These are phyloP conservation scores for Lamprologus tigripictilis DNA, from an alignment of 2,113 vertebrate species.

Conservation along the genomic window DNA sequence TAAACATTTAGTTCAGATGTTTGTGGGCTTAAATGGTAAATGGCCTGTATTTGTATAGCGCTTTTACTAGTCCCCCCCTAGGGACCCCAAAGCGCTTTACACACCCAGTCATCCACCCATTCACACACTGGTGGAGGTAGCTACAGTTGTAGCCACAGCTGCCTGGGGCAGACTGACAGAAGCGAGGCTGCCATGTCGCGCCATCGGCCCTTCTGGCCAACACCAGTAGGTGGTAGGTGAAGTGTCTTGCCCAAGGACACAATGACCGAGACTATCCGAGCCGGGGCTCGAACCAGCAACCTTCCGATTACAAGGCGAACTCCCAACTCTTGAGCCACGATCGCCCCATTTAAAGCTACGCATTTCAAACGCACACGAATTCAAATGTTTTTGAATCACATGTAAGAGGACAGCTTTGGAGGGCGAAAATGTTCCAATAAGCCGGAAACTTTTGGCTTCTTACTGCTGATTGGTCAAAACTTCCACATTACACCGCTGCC, in stretches of 20 bases:
- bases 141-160: no score
- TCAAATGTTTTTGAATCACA: not conserved
- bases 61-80: no score
- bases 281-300: accelerated
- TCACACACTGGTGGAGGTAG: no score
- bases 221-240: accelerated
- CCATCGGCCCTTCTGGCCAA: accelerated
- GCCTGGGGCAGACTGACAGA: no score
- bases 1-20: not conserved
- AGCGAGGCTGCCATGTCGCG: accelerated
- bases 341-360: accelerated
- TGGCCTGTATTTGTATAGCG: no score
- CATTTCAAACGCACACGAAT: not conserved
- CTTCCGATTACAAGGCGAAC: accelerated
- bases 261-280: no score
- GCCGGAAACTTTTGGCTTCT: accelerated
- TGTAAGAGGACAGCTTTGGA: not conserved
- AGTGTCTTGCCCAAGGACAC: accelerated
- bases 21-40: not conserved
- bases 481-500: not conserved
- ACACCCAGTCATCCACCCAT: no score
- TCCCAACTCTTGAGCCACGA: no score
- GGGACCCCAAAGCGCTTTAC: no score
- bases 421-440: not conserved
- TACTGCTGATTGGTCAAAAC: not conserved